Evolutionary conservation across 2,797 vertebrate species (phyloP), one percentile per base, ranked within the genome.

Genomic region (Podarcis lilfordi): DNA sequence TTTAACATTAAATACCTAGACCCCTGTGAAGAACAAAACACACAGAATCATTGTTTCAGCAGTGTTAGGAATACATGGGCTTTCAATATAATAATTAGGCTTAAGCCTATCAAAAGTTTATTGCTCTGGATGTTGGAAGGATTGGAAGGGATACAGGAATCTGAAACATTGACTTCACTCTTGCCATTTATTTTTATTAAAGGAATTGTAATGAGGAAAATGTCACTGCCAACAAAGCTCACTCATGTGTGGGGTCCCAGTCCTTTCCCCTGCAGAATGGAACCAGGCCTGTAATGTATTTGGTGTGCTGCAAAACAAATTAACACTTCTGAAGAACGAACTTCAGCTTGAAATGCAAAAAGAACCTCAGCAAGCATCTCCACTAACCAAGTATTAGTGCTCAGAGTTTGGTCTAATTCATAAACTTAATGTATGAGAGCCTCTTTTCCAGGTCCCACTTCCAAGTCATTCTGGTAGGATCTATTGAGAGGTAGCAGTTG

Each of bases 21-120:
- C 89, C 13, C 79, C 9, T 3, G 55, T 5, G 5, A 61, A 35
- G 1, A 89, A 86, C 35, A 82, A 74, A 79, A 64, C 81, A 17
- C 29, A 79, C 64, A 8, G 23, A 72, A 88, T 84, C 75, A 66
- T 86, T 91, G 93, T 93, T 68, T 79, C 8, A 88, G 79, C 9
- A 15, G 32, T 0, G 25, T 80, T 55, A 71, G 71, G 25, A 76
- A 85, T 59, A 76, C 45, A 80, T 84, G 83, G 0, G 0, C 8
- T 88, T 91, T 66, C 81, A 87, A 90, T 43, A 74, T 78, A 74
- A 0, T 0, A 84, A n/a, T 84, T 86, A 89, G 61, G 0, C 9
- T 88, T 59, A 78, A 84, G 80, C 35, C 1, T 71, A 29, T 17
- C 0, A n/a, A 10, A 1, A 76, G n/a, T 79, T 89, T 88, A 37